Evolutionary conservation across 2,888 invertebrate genomes (phyloP).

Genomic region (Chydorus sphaericus): DNA sequence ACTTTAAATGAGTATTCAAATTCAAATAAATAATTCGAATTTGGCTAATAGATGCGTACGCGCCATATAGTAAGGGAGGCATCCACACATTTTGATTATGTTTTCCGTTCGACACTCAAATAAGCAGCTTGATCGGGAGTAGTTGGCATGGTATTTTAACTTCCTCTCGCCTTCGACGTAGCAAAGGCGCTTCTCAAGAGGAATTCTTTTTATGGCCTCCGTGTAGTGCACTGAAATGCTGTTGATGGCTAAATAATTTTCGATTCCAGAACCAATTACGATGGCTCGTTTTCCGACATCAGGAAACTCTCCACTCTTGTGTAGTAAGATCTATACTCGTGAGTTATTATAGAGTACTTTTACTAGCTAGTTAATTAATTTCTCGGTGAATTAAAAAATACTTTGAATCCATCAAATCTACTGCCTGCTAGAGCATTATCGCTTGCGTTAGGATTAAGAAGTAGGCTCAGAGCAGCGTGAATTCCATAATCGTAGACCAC

Average conservation of each 20-base stretch:
- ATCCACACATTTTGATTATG: background rate
- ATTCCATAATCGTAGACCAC: background rate
- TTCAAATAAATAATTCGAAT: too few relatives aligned
- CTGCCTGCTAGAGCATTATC: background rate
- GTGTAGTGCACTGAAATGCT: background rate
- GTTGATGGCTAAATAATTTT: background rate
- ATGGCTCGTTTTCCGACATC: background rate
- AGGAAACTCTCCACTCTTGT: background rate
- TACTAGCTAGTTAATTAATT: background rate
- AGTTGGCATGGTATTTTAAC: background rate
- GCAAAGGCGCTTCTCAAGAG: background rate
- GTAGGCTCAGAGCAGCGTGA: background rate
- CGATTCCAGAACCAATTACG: background rate
- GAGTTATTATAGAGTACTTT: background rate
- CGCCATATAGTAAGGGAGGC: background rate
- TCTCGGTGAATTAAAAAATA: background rate
- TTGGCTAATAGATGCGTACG: background rate
- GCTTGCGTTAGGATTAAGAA: background rate
- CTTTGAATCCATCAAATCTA: background rate
- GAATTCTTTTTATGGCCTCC: background rate
- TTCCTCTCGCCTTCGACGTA: background rate
- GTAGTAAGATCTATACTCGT: background rate
- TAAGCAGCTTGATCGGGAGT: background rate
- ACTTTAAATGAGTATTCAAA: too few relatives aligned
- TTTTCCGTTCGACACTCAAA: background rate